Conservation (phyloP, 2,888 invertebrate species). For the Trachelus tabidus region DNA sequence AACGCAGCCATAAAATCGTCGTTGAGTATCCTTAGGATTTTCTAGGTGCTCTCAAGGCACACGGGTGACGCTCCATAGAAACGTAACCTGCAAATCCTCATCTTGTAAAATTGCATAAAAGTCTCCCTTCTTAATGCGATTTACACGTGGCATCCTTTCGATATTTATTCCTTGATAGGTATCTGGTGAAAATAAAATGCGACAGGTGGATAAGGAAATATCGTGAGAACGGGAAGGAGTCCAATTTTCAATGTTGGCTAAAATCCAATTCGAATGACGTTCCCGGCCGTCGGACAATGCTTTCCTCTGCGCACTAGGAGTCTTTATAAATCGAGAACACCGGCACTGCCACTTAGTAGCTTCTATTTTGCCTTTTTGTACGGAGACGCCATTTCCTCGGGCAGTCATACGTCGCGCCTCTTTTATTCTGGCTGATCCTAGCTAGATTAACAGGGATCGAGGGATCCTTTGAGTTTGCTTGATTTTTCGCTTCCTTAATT, state of each 20-base stretch:
- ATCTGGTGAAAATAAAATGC: background rate
- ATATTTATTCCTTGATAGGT: background rate
- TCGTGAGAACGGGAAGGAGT: background rate
- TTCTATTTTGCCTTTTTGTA: constrained; percentile 23
- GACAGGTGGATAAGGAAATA: background rate
- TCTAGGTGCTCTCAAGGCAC: background rate
- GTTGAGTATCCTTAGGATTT: background rate
- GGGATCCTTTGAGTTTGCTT: background rate
- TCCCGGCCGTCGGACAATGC: constrained; percentile 39
- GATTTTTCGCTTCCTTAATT: background rate
- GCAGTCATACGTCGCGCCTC: background rate
- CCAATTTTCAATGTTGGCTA: constrained; percentile 27
- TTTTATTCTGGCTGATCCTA: background rate
- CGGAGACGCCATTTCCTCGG: constrained; percentile 1
- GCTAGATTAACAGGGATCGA: background rate
- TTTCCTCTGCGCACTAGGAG: constrained; percentile 33
- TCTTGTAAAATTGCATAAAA: too few relatives aligned
- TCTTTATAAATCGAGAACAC: constrained; percentile 44
- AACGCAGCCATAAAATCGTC: background rate
- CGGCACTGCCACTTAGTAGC: constrained; percentile 35
- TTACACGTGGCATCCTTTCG: background rate
- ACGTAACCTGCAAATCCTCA: too few relatives aligned
- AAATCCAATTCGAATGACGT: constrained; percentile 47
- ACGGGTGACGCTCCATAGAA: too few relatives aligned
- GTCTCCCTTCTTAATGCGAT: too few relatives aligned